phyloP scores from a whole-genome alignment of 2,113 vertebrate species.

The Oceanites oceanicus region DNA sequence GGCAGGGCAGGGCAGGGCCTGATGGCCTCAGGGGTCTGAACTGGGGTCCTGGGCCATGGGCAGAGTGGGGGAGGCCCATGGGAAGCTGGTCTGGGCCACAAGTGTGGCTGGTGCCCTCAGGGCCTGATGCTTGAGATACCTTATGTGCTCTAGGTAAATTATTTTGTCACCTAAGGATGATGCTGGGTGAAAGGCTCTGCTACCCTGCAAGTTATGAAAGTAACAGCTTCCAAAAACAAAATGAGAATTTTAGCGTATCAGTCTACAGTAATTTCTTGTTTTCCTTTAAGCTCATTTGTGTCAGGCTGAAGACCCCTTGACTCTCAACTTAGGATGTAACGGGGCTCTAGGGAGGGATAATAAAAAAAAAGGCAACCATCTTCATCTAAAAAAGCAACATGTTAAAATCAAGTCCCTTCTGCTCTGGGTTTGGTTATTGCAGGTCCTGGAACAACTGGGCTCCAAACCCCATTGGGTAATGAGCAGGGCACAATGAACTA shows the following conservation, averaged over 20 bases:
- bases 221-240: background rate
- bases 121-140: background rate
- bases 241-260: background rate
- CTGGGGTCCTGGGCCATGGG: background rate
- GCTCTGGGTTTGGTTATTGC: conserved; percentile 73
- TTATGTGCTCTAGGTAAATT: background rate
- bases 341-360: background rate
- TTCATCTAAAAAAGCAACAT: background rate
- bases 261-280: no score
- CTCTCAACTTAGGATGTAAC: background rate
- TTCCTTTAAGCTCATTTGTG: background rate
- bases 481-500: conserved; percentile 28
- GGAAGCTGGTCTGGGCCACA: background rate
- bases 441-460: conserved; percentile 74
- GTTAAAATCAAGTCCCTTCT: conserved; percentile 54
- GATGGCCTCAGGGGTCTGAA: background rate
- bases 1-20: background rate
- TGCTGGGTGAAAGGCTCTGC: background rate
- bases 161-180: background rate
- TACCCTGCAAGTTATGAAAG: background rate
- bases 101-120: background rate
- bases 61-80: background rate
- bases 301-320: background rate
- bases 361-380: background rate
- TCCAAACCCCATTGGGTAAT: conserved; percentile 73